phyloP scores from a whole-genome alignment of 2,797 vertebrate species.

The Spea hammondii region DNA sequence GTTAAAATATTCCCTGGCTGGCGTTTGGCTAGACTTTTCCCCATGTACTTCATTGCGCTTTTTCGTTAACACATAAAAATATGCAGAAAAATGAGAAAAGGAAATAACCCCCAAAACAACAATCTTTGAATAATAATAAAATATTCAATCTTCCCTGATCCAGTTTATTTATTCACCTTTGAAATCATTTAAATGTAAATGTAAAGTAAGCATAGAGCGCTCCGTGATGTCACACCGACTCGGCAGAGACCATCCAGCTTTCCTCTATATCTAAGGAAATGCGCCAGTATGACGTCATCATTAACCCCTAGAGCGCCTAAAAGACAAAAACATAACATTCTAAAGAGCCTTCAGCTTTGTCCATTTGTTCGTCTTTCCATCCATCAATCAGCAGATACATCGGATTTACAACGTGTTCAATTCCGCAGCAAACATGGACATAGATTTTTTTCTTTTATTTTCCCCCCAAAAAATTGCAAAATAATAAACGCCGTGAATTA shows the following conservation, averaged over 20 bases:
- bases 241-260: not conserved
- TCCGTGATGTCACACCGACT: slow-evolving; percentile 4
- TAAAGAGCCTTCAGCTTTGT: not conserved
- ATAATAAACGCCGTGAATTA: no score
- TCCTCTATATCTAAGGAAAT: slow-evolving; percentile 10
- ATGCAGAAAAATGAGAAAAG: slow-evolving; percentile 16
- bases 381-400: not conserved
- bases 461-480: no score
- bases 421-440: no score
- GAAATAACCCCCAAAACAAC: slow-evolving; percentile 8
- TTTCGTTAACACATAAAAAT: slow-evolving; percentile 12
- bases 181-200: slow-evolving; percentile 49
- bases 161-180: slow-evolving; percentile 24
- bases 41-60: not conserved
- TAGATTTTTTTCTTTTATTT: no score
- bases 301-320: not conserved
- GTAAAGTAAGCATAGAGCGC: slow-evolving; percentile 26
- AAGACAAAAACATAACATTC: no score
- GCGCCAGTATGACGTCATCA: not conserved
- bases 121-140: slow-evolving; percentile 38
- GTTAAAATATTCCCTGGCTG: not conserved
- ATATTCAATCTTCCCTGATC: slow-evolving; percentile 18
- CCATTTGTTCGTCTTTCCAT: not conserved
- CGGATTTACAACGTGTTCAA: no score
- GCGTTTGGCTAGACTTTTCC: not conserved